Evolutionary conservation across 92 coral and sea anemone genomes (phyloP).

Genomic region (Chrysogorgia sp.): DNA sequence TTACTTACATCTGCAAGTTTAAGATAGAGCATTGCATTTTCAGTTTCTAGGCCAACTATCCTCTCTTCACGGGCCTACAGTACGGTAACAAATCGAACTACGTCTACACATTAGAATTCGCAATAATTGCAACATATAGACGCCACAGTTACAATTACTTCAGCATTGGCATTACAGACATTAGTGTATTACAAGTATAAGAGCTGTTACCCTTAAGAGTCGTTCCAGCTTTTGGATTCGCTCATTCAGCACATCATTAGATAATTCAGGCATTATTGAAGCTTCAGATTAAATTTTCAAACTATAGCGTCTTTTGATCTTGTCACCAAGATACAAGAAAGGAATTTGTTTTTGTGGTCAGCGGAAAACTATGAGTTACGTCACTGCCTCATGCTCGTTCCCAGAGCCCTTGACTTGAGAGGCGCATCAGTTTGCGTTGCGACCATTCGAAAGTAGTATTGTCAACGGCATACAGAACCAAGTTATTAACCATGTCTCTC

Average conservation of each 20-base stretch:
- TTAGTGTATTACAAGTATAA: not conserved
- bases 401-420: not conserved
- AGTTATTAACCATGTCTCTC: slow-evolving; percentile 3
- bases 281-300: not conserved
- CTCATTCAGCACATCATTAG: slow-evolving; percentile 76
- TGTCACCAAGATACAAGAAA: slow-evolving; percentile 11
- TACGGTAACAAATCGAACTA: not conserved
- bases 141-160: too few species aligned
- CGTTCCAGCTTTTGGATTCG: slow-evolving; percentile 92
- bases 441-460: not conserved
- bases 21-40: slow-evolving; percentile 97
- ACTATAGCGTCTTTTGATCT: slow-evolving; percentile 25
- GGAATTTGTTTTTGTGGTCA: slow-evolving; percentile 17
- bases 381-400: not conserved
- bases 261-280: slow-evolving; percentile 80
- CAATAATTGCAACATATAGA: too few species aligned
- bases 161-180: not conserved
- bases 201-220: slow-evolving; percentile 84
- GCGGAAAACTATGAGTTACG: slow-evolving; percentile 3
- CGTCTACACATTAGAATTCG: too few species aligned
- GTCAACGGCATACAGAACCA: not conserved
- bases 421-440: too few species aligned
- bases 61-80: slow-evolving; percentile 94
- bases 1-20: slow-evolving; percentile 89
- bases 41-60: slow-evolving; percentile 95